Evolutionary conservation across 1,140 invertebrate genomes (phyloP), one percentile per base, ranked within the genome.

Genomic region (Saxidomus purpurata): DNA sequence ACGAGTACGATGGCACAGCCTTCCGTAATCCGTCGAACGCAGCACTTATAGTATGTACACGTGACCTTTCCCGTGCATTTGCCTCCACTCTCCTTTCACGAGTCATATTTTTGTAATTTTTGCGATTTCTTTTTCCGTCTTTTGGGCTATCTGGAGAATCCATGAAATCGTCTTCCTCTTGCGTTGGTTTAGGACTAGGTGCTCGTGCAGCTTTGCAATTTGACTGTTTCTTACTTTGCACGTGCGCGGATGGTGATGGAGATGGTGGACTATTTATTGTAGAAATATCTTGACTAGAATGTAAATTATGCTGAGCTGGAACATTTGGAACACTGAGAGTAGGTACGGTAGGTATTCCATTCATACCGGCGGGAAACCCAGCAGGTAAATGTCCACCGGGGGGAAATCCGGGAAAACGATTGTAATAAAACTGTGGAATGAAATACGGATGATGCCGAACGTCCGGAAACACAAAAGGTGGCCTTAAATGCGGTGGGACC

Each of bases 21-120:
- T 96, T 96, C 49, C 98, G 96, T 0, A 99, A 96, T 0, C 98
- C 98, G 82, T 99, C 98, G 95, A 99, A 99, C 0, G 98, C 98
- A 0, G 98, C 98, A 94, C 98, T 98, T 89, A 99, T 99, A 0
- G 98, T 99, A 95, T 99, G 98, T 0, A 99, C 98, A 61, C 98
- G 96, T 13, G 98, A 98, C 49, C 98, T 96, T 95, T 99, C 98
- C 0, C 98, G 96, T 0, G 98, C 98, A 93, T 99, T 99, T 0
- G 98, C 98, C 95, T 99, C 98, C 92, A 99, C 98, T 43, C 98
- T 96, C 89, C 98, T 96, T 93, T 99, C 98, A 36, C 98, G 96
- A 0, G 98, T 99, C 98, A 99, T 99, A 94, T 98, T 99, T 94
- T 99, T 99, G 95, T 99, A 99, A 94, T 99, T 99, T 89, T 98